A percentile compares a stretch with the other conserved stretches of the same genome.
phyloP scores from a whole-genome alignment of 2,113 vertebrate genomes.

The Eira barbara region DNA sequence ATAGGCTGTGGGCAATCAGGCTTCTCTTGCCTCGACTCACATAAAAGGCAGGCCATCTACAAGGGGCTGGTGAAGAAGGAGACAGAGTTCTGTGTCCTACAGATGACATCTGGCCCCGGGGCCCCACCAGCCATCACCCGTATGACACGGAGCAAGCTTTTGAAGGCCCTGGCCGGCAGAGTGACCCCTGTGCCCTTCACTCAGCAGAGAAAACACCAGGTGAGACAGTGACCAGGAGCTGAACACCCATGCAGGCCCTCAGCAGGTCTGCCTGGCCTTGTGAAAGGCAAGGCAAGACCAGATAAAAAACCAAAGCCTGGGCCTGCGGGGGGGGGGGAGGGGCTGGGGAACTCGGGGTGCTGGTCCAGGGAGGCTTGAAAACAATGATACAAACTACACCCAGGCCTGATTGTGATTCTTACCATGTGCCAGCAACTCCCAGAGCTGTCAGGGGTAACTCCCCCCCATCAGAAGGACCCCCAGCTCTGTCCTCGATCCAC shows the following conservation, averaged over 20 bases:
- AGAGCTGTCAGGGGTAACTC: fast-evolving
- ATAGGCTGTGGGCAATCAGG: not conserved
- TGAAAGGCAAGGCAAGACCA: not conserved
- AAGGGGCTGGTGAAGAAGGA: not conserved
- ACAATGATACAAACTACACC: too few relatives aligned
- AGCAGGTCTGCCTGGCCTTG: not conserved
- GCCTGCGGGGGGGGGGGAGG: fast-evolving
- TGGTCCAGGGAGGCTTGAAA: not conserved
- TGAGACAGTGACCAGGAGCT: not conserved
- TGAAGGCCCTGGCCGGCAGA: not conserved
- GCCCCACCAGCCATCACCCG: not conserved
- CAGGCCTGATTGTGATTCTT: too few relatives aligned
- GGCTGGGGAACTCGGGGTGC: not conserved
- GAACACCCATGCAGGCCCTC: not conserved
- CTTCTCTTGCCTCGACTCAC: not conserved
- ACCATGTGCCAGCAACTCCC: not conserved
- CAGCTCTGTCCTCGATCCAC: not conserved
- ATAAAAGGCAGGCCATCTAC: not conserved
- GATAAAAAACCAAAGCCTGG: fast-evolving
- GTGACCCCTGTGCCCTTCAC: not conserved
- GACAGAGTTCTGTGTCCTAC: not conserved
- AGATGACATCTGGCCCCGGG: fast-evolving
- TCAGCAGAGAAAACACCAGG: not conserved
- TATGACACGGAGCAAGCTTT: not conserved
- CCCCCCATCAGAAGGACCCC: not conserved